Evolutionary conservation across 2,888 invertebrate species (phyloP).

Genomic region (Eilema sororculum): DNA sequence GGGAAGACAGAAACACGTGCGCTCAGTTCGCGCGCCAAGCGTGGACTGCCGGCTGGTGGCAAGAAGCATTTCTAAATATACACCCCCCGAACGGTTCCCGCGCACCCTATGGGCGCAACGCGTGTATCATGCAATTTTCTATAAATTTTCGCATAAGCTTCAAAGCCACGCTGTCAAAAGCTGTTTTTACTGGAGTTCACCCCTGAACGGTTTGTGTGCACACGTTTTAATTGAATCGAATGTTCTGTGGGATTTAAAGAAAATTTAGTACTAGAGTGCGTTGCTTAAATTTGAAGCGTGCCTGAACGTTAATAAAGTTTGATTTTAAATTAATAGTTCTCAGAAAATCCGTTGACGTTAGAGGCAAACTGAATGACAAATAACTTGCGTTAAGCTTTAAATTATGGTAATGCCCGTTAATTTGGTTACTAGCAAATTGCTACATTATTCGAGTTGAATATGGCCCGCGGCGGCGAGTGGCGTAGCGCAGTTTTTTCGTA

Average conservation of each 20-base stretch:
- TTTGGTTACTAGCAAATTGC: slow-evolving; percentile 43
- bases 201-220: slow-evolving; percentile 65
- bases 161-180: slow-evolving; percentile 84
- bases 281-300: background rate
- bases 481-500: slow-evolving; percentile 53
- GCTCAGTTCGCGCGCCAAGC: slow-evolving; percentile 69
- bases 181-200: slow-evolving; percentile 76
- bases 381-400: slow-evolving; percentile 38
- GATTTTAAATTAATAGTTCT: slow-evolving; percentile 23
- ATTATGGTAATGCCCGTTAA: slow-evolving; percentile 48
- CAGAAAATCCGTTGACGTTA: slow-evolving; percentile 29
- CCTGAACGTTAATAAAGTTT: slow-evolving; percentile 10
- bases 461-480: slow-evolving; percentile 53
- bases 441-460: slow-evolving; percentile 47
- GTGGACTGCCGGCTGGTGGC: slow-evolving; percentile 75
- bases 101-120: slow-evolving; percentile 78
- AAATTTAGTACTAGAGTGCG: slow-evolving; percentile 27
- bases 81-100: slow-evolving; percentile 78
- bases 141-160: slow-evolving; percentile 85
- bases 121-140: slow-evolving; percentile 84
- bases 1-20: slow-evolving; percentile 66
- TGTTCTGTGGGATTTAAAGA: slow-evolving; percentile 58
- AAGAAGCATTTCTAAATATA: slow-evolving; percentile 82
- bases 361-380: slow-evolving; percentile 41
- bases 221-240: slow-evolving; percentile 79